These are phyloP conservation scores for Rattus norvegicus DNA, from an alignment of 2,113 vertebrate genomes.

Conservation along the genomic window GRCr8 NC_086037.1:51104001-51104500, in stretches of 20 bases:
- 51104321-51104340: not conserved
- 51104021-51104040: not conserved
- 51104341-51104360: not conserved
- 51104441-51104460: not conserved
- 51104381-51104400: not conserved
- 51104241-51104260: slow-evolving; percentile 14
- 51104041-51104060: not conserved
- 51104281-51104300: not conserved
- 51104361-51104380: not conserved
- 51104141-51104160: not conserved
- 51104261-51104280: not conserved
- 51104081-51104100: not conserved
- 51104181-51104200: not conserved
- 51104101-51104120: not conserved
- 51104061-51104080: not conserved
- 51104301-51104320: slow-evolving; percentile 4
- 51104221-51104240: not conserved
- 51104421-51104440: not conserved
- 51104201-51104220: not conserved
- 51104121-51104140: not conserved
- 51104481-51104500: not conserved
- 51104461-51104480: not conserved
- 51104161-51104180: not conserved
- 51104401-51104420: not conserved
- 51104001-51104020: no score